phyloP scores from a whole-genome alignment of 2,888 invertebrate species.

The Ophioninae sp. region DNA sequence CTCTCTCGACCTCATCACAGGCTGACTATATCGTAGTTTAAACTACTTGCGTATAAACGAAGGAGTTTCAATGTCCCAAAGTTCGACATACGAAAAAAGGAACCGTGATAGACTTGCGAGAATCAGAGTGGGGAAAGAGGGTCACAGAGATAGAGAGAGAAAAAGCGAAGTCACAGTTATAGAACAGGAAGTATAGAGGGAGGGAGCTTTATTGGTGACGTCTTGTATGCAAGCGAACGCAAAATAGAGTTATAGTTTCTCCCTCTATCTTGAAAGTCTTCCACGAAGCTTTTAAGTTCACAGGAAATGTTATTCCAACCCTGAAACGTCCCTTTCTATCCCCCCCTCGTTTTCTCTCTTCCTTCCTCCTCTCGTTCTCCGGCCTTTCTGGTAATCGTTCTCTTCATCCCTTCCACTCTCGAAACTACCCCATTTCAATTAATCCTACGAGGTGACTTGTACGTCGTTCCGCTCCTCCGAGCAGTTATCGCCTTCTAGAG shows the following conservation, averaged over 20 bases:
- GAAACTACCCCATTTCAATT: constrained; percentile 77
- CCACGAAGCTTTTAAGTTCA: constrained; percentile 47
- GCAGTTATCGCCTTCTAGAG: constrained; percentile 72
- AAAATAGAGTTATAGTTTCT: constrained; percentile 20
- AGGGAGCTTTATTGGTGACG: constrained; percentile 37
- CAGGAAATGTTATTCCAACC: constrained; percentile 46
- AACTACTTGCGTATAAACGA: constrained; percentile 45
- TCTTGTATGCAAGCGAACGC: constrained; percentile 17
- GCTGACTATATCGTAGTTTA: constrained; percentile 37
- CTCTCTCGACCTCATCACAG: constrained; percentile 22
- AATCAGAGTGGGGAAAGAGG: not conserved
- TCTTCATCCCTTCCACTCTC: constrained; percentile 64
- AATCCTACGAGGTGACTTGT: constrained; percentile 77
- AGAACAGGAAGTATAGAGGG: not conserved
- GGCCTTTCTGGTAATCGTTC: constrained; percentile 53
- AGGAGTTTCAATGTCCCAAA: constrained; percentile 45
- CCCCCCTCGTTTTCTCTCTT: constrained; percentile 17
- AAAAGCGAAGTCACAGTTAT: constrained; percentile 5
- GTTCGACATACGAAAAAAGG: constrained; percentile 37
- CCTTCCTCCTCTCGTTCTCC: constrained; percentile 50
- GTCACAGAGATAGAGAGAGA: constrained; percentile 4
- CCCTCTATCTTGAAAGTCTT: constrained; percentile 38
- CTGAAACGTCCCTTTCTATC: constrained; percentile 46
- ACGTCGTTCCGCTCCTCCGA: constrained; percentile 74
- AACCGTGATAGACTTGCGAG: not conserved